These are phyloP conservation scores for Drosophila fuyamai DNA, from an alignment of 1,140 invertebrate genomes.

Conservation along the genomic window DNA sequence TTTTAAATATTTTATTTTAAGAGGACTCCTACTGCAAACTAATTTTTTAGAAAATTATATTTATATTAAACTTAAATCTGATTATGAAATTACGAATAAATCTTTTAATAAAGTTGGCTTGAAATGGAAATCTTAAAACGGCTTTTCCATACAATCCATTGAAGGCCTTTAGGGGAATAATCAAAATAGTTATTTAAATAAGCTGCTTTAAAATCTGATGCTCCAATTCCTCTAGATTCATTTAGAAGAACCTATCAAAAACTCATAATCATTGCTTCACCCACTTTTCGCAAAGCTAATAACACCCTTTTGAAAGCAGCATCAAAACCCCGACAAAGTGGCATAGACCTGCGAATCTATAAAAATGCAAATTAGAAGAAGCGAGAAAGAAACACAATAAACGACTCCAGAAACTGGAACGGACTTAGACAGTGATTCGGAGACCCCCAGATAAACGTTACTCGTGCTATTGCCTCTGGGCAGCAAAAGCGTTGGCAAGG, in stretches of 20 bases:
- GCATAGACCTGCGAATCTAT: constrained; percentile 29
- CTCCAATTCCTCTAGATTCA: background rate
- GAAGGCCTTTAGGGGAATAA: no score
- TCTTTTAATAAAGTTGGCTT: no score
- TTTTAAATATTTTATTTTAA: no score
- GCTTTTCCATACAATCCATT: no score
- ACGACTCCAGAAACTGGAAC: constrained; percentile 57
- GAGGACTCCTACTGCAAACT: no score
- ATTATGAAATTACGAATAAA: no score
- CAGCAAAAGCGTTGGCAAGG: constrained; percentile 6
- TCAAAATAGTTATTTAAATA: background rate
- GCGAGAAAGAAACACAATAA: constrained; percentile 21
- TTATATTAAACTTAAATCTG: no score
- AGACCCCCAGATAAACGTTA: constrained; percentile 51
- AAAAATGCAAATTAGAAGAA: constrained; percentile 64
- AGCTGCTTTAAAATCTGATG: background rate
- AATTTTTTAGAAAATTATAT: no score
- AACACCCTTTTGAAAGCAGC: background rate
- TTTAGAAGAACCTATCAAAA: background rate
- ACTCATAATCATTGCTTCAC: constrained; percentile 2
- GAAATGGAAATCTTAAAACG: no score
- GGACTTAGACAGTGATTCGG: constrained; percentile 13
- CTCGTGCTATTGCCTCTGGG: constrained; percentile 64
- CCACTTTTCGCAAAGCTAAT: constrained; percentile 17
- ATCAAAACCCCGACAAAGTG: constrained; percentile 2